Conservation (phyloP, 2,888 invertebrate genomes). For the Gymnosoma rotundatum region DNA sequence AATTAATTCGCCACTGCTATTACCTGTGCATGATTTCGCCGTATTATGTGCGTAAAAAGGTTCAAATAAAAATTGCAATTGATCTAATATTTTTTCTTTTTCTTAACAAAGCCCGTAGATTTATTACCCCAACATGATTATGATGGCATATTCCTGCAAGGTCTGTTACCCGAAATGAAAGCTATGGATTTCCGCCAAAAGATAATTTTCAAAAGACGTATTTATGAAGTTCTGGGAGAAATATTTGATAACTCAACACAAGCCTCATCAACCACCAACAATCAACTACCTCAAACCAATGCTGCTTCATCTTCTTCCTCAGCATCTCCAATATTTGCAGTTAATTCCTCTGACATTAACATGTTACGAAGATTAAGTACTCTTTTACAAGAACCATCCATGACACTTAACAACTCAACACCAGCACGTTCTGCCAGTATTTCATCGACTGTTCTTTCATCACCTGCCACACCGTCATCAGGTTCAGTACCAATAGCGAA, state of each 20-base stretch:
- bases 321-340: conserved; percentile 26
- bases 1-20: no score
- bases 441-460: conserved; percentile 68
- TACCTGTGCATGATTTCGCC: no score
- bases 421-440: conserved; percentile 67
- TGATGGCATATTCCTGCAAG: conserved; percentile 78
- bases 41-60: no score
- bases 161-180: conserved; percentile 78
- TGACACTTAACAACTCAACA: conserved; percentile 41
- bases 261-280: conserved; percentile 53
- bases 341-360: conserved; percentile 70
- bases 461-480: conserved; percentile 47
- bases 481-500: conserved; percentile 61
- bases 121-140: conserved; percentile 72
- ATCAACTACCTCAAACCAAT: conserved; percentile 35
- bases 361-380: conserved; percentile 71
- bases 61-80: no score
- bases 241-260: conserved; percentile 74
- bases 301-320: conserved; percentile 9
- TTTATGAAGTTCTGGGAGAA: conserved; percentile 78
- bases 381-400: conserved; percentile 67
- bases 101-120: conserved; percentile 41
- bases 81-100: neutral
- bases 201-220: conserved; percentile 78
- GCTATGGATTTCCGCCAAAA: conserved; percentile 79